Base-by-base conservation (phyloP, 2,888 invertebrate species). In the Oscheius sp. region DNA sequence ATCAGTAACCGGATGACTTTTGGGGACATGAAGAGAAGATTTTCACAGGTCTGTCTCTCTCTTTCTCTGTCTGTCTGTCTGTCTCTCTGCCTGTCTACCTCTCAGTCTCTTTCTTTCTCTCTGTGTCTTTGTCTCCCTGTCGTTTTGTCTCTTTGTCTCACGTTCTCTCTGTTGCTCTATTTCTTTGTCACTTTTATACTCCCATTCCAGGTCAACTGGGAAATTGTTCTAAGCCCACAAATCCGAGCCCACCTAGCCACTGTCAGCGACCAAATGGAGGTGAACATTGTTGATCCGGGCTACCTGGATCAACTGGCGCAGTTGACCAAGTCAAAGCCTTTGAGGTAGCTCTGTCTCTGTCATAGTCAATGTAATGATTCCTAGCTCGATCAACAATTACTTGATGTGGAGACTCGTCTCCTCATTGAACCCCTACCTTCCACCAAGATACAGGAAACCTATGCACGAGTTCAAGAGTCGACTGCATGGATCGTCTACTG, bases 391-490 rank as follows among this genome's bases (percentile, higher is more conserved):
- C 58, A 80, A 82, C 75, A 84, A 87, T 76, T 87, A 82, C 59
- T 37, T 86, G 55, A 86, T 86, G 86, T 85, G 87, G 85, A 66
- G 78, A 32, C 58, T 85, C n/a, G 76, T 87, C 7, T 76, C 80
- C 2, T 73, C 79, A 13, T 78, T 84, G 29, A 82, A 83, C 63
- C 55, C 77, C 5, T 85, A 84, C 58, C 78, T 87, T n/a, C 85
- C 87, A 0, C 74, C 78, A 2, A 76, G 75, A 33, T 84, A 73
- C 57, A 71, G 84, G 0, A 74, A 76, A 70, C 84, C 84, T 29
- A 78, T 75, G 68, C 55, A 78, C 13, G 79, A 82, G 62, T 84
- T 84, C 60, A 57, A 78, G 7, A 70, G 75, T 35, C 78, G 78
- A 58, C 78, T 82, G 81, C 77, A 80, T 32, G 84, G 84, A 33